Evolutionary conservation across 2,797 vertebrate species (phyloP), one percentile per base, ranked within the genome.

Genomic region (Lagocephalus sceleratus): DNA sequence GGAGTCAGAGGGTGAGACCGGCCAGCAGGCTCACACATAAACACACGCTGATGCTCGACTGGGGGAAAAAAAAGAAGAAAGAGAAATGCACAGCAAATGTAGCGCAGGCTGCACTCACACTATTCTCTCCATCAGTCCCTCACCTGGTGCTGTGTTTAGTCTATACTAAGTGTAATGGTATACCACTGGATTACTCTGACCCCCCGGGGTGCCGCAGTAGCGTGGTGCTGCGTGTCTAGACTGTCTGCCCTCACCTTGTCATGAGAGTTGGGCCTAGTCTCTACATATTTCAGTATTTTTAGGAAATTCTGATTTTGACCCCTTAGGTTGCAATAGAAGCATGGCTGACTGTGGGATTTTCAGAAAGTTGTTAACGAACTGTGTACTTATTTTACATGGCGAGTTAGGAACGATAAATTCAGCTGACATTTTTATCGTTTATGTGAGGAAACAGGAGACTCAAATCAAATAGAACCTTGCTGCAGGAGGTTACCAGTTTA

Each of bases 71-170:
- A 20, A 42, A 2, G 17, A 17, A 44, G 10, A 5, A 19, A 20
- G 17, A 44, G 3, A 44, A 53, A 57, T 7, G 23, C 52, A 60
- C 12, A 17, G 8, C 47, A 19, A 10, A 45, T 56, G 46, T 53
- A 71, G 20, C 20, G 47, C 61, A 68, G 51, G 57, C 23, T 47
- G 40, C 23, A 59, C 26, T 41, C 54, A 68, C 10, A 5, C 60
- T 40, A 20, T 6, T 39, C 60, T 70, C 76, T 79, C 49, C 6
- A 78, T 87, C 79, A 86, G 85, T 69, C 79, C 85, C 80, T 88
- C 84, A 89, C 86, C 85, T 89, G 81, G 80, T 63, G 57, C 63
- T 66, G 74, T 90, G 87, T 89, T 90, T 90, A 89, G 88, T 88
- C 88, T 89, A 62, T 77, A 71, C 32, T 50, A 41, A 69, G 71